phyloP scores from a whole-genome alignment of 2,797 vertebrate species.

The Sphenopsis melanotis region DNA sequence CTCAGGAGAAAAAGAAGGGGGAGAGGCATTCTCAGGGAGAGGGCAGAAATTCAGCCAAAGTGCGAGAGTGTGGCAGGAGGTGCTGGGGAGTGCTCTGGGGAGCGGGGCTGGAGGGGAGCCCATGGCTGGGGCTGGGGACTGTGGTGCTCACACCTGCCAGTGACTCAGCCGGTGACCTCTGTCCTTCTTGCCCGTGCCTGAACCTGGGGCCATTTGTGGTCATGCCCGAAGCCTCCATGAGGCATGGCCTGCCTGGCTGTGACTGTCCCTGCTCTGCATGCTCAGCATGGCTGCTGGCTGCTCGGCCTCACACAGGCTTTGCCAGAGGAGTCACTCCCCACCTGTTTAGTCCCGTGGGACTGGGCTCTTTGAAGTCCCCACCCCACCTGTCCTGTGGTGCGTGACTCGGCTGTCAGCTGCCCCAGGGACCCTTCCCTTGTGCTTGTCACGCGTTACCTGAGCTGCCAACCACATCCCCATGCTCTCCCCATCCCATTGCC shows the following conservation, averaged over 20 bases:
- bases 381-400: not conserved
- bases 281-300: not conserved
- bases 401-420: not conserved
- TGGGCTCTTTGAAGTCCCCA: not conserved
- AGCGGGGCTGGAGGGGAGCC: not conserved
- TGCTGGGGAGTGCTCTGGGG: not conserved
- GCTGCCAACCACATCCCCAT: not conserved
- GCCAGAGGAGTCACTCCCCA: not conserved
- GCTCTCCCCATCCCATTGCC: not conserved
- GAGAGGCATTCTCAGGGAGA: not conserved
- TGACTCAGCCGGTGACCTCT: not conserved
- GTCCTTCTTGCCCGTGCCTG: not conserved
- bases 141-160: not conserved
- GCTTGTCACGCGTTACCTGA: accelerated
- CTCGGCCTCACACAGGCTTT: not conserved
- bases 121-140: accelerated
- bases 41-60: not conserved
- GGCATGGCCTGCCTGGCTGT: not conserved
- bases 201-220: not conserved
- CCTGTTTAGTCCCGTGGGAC: not conserved
- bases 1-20: not conserved
- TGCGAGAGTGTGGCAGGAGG: not conserved
- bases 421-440: not conserved
- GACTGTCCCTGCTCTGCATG: not conserved
- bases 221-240: accelerated